Evolutionary conservation across 2,888 invertebrate species (phyloP), one percentile per base, ranked within the genome.

Genomic region (Latrodectus hesperus): DNA sequence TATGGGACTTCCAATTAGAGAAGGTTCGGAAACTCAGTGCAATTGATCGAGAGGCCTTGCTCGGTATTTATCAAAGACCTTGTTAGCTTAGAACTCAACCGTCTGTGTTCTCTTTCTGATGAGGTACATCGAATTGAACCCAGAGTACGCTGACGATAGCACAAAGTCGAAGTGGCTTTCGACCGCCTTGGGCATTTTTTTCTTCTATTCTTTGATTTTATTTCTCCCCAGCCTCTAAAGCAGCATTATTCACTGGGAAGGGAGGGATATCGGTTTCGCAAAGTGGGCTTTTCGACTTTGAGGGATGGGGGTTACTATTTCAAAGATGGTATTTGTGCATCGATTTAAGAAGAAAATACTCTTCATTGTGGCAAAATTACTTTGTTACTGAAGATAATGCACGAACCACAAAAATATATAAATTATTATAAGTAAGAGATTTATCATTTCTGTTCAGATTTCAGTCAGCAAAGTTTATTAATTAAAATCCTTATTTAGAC

Each of bases 71-170:
- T 86, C 86, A 86, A 86, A 86, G 86, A 86, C 65, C 86, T 86
- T 86, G 86, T 86, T 86, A 86, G 86, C 86, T 86, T 86, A 86
- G 86, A 86, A 86, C 86, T 86, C 86, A 71, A 80, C 80, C 81
- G 76, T 51, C 86, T 81, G 72, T 86, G 85, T 86, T 81, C 80
- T 71, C 53, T 26, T 3, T 52, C 76, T 86, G 86, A 86, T 86
- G 86, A 86, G 80, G 76, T 74, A 76, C 80, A 80, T 81, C 71
- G 80, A 75, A 81, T 81, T 86, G 86, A 86, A 86, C 81, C 52
- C 53, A 60, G 80, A 52, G 86, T 81, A 70, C 71, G 86, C 86
- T 86, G 86, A 86, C 86, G 80, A 71, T 52, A 67, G 75, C 86
- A 71, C 38, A 81, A 86, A 86, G 85, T 85, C 73, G 75, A 53